Evolutionary conservation across 2,797 vertebrate genomes (phyloP).

Genomic region (Ceyx erithaca): DNA sequence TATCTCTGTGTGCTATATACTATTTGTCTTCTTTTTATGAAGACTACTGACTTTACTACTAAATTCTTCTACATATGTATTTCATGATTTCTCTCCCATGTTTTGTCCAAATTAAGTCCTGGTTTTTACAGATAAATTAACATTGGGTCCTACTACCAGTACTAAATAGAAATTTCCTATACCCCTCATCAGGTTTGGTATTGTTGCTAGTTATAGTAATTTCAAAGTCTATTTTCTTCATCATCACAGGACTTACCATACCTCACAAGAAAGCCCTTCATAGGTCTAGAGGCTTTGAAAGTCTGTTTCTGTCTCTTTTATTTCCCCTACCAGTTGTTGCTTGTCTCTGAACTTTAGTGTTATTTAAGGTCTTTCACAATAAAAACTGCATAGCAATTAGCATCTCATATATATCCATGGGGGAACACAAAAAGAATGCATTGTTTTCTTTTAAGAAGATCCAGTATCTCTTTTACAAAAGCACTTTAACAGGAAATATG

Average conservation of each 20-base stretch:
- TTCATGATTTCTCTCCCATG: not conserved
- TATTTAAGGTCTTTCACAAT: not conserved
- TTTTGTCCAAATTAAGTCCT: not conserved
- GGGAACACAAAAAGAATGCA: not conserved
- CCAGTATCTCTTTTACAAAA: not conserved
- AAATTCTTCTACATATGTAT: not conserved
- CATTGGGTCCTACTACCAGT: not conserved
- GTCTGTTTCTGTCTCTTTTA: not conserved
- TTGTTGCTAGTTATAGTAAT: not conserved
- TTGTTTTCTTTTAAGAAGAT: not conserved
- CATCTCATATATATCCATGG: not conserved
- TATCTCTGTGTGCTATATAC: not conserved
- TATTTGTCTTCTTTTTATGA: not conserved
- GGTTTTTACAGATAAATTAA: not conserved
- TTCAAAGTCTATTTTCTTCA: not conserved
- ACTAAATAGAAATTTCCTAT: not conserved
- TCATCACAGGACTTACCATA: not conserved
- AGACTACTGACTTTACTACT: not conserved
- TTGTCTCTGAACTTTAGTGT: not conserved
- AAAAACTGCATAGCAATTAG: not conserved
- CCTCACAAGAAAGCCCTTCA: not conserved
- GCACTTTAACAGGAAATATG: not conserved
- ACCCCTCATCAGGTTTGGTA: not conserved
- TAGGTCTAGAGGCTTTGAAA: not conserved
- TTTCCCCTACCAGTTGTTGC: not conserved